phyloP scores from a whole-genome alignment of 2,113 vertebrate species.

The Ivindomyrus marchei region DNA sequence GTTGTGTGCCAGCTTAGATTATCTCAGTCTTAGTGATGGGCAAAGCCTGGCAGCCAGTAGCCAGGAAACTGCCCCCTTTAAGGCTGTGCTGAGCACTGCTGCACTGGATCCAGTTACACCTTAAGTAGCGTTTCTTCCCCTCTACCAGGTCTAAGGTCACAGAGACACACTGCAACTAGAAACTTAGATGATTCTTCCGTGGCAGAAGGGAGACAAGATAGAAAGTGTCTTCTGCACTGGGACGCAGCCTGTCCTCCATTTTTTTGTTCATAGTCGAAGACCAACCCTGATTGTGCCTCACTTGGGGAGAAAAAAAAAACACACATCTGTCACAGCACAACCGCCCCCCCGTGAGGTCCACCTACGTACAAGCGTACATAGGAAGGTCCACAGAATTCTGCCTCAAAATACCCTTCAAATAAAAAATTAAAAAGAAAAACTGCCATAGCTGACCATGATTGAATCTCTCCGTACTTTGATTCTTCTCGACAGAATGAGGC shows the following conservation, averaged over 20 bases:
- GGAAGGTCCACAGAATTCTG: neutral
- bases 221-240: constrained; percentile 28
- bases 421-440: neutral
- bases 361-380: constrained; percentile 1
- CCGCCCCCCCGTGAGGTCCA: neutral
- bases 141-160: constrained; percentile 24
- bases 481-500: constrained; percentile 51
- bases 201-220: constrained; percentile 29
- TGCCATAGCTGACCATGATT: constrained; percentile 47
- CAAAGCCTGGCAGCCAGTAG: constrained; percentile 54
- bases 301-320: neutral
- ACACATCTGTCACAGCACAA: constrained; percentile 13
- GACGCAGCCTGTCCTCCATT: constrained; percentile 6
- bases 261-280: neutral
- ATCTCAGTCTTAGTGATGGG: constrained; percentile 47
- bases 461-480: constrained; percentile 38
- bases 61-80: constrained; percentile 39
- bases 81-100: constrained; percentile 13
- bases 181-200: constrained; percentile 27
- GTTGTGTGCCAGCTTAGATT: constrained; percentile 40
- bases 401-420: neutral
- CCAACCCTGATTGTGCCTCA: constrained; percentile 34
- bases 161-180: constrained; percentile 37
- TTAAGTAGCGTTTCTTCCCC: constrained; percentile 13
- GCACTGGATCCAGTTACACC: constrained; percentile 33